phyloP scores from a whole-genome alignment of 2,113 vertebrate genomes.

The Lasiurus borealis region DNA sequence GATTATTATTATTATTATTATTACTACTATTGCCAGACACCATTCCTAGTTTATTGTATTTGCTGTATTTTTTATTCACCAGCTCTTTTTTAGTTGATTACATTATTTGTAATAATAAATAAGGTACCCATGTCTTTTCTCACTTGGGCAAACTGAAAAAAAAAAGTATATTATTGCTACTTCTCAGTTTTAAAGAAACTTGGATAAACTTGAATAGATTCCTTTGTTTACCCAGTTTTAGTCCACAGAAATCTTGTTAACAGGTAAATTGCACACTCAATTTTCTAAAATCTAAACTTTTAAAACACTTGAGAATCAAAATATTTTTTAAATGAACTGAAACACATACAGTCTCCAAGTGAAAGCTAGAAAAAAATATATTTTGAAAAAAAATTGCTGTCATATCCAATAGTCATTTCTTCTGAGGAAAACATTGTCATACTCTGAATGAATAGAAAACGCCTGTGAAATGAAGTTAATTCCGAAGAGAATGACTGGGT shows the following conservation, averaged over 20 bases:
- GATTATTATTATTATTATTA: too few species aligned
- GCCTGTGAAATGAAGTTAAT: background rate
- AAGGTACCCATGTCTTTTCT: background rate
- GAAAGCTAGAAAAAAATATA: background rate
- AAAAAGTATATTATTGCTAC: background rate
- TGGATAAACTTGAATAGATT: background rate
- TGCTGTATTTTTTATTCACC: background rate
- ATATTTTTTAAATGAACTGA: slow-evolving; percentile 22
- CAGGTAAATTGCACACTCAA: background rate
- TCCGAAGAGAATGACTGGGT: background rate
- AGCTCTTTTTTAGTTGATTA: background rate
- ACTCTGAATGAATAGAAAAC: background rate
- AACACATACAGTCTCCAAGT: background rate
- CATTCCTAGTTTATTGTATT: background rate
- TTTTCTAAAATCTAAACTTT: background rate
- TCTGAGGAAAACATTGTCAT: background rate
- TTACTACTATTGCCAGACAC: background rate
- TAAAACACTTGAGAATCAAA: background rate
- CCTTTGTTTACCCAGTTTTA: background rate
- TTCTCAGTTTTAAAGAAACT: background rate
- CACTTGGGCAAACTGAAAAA: background rate
- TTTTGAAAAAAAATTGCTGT: slow-evolving; percentile 3
- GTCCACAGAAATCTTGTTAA: background rate
- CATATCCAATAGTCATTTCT: background rate
- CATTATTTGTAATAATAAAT: background rate